Percentiles rank a stretch among this genome's conserved stretches.
Conservation (phyloP, 2,888 invertebrate species). For the Druceiella hillmani region DNA sequence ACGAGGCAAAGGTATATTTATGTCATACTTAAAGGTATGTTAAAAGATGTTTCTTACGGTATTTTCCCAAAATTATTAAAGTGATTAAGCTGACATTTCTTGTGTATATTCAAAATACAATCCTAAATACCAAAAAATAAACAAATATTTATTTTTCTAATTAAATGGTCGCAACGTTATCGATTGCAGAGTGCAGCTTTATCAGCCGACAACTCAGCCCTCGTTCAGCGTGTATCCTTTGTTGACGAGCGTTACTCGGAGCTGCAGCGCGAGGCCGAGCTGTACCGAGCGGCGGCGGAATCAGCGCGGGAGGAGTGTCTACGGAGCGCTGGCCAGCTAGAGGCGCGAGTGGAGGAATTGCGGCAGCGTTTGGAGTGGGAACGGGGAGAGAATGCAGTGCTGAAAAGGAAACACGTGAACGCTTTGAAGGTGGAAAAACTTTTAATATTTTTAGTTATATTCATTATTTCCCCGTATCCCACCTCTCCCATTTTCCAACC, state of each 20-base stretch:
- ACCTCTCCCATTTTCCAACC: too few relatives aligned
- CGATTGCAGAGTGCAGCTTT: slow-evolving; percentile 37
- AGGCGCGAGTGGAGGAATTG: slow-evolving; percentile 35
- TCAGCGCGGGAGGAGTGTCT: slow-evolving; percentile 36
- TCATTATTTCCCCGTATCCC: too few relatives aligned
- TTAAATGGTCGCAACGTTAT: too few relatives aligned
- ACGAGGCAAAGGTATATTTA: slow-evolving; percentile 31
- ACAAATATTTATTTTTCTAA: too few relatives aligned
- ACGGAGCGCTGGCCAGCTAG: slow-evolving; percentile 41
- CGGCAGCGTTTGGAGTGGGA: slow-evolving; percentile 43
- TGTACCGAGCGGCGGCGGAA: slow-evolving; percentile 27
- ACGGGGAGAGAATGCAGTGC: slow-evolving; percentile 40
- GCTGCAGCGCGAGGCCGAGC: slow-evolving; percentile 29
- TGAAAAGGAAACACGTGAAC: slow-evolving; percentile 46
- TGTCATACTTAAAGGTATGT: too few relatives aligned
- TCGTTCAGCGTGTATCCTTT: slow-evolving; percentile 34
- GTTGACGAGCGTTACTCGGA: too few relatives aligned
- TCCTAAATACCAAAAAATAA: too few relatives aligned
- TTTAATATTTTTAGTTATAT: slow-evolving; percentile 10
- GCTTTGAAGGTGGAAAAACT: slow-evolving; percentile 36
- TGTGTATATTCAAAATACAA: too few relatives aligned
- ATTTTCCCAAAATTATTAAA: too few relatives aligned
- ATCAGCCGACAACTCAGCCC: slow-evolving; percentile 36
- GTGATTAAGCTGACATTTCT: too few relatives aligned
- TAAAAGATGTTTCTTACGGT: too few relatives aligned